phyloP scores from a whole-genome alignment of 2,113 vertebrate species.

The Oceanites oceanicus region DNA sequence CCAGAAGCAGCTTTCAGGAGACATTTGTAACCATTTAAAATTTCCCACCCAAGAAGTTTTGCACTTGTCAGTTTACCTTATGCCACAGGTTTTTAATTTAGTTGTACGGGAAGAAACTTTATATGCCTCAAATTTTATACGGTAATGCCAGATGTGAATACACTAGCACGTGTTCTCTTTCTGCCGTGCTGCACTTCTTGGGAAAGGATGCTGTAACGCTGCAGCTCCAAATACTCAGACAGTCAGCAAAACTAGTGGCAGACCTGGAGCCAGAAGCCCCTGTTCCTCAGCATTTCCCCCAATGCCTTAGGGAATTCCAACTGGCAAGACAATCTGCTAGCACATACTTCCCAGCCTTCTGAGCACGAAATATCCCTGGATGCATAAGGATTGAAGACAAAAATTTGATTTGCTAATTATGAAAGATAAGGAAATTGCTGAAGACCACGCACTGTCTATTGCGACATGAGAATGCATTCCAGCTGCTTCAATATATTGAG shows the following conservation, averaged over 20 bases:
- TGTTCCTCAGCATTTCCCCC: not conserved
- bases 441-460: not conserved
- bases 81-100: slow-evolving; percentile 65
- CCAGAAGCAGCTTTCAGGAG: not conserved
- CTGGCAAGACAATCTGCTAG: not conserved
- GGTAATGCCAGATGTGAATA: slow-evolving; percentile 54
- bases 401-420: slow-evolving; percentile 48
- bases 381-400: slow-evolving; percentile 11
- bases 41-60: slow-evolving; percentile 53
- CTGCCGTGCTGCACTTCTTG: not conserved
- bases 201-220: not conserved
- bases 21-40: slow-evolving; percentile 53
- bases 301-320: not conserved
- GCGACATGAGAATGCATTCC: not conserved
- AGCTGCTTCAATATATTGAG: not conserved
- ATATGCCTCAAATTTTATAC: slow-evolving; percentile 43
- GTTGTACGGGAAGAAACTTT: slow-evolving; percentile 23
- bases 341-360: not conserved
- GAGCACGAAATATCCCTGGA: not conserved
- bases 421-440: not conserved
- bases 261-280: not conserved
- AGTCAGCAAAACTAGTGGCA: not conserved
- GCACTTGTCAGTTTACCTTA: slow-evolving; percentile 61
- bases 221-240: not conserved
- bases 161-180: not conserved